A percentile compares a stretch with the other conserved stretches of the same genome.
phyloP scores from a whole-genome alignment of 2,113 vertebrate species.

The Chionodraco myersi region DNA sequence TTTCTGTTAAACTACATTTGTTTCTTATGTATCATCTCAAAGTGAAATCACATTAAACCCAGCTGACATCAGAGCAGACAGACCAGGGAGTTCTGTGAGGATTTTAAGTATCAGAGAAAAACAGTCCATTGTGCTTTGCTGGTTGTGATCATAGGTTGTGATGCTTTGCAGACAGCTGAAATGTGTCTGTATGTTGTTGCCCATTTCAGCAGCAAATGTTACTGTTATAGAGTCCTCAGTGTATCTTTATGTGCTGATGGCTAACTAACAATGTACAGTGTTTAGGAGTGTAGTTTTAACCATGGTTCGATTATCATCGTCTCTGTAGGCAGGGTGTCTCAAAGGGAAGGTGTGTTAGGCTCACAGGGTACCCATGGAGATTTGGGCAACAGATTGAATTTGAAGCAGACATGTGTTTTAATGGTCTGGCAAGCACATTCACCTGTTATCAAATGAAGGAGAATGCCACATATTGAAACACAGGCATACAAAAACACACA shows the following conservation, averaged over 20 bases:
- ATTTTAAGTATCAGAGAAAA: conserved; percentile 5
- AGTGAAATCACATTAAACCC: conserved; percentile 50
- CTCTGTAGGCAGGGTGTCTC: neutral
- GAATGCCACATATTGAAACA: conserved; percentile 1
- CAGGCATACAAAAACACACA: conserved; percentile 3
- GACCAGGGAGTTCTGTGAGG: neutral
- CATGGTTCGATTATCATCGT: neutral
- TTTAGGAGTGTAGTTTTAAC: conserved; percentile 5
- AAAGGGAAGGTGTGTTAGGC: neutral
- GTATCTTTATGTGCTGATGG: neutral
- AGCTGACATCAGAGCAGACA: conserved; percentile 28
- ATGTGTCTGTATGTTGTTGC: neutral
- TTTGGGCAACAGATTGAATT: conserved; percentile 38
- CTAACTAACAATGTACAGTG: neutral
- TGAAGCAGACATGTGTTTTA: conserved; percentile 36
- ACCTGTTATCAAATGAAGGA: conserved; percentile 1
- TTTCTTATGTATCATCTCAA: conserved; percentile 25
- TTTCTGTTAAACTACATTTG: conserved; percentile 38
- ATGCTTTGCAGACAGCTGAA: neutral
- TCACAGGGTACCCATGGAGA: conserved; percentile 34
- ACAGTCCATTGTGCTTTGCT: neutral
- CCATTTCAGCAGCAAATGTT: neutral
- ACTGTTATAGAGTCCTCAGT: neutral
- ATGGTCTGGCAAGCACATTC: conserved; percentile 21
- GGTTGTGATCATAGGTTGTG: neutral